Base-by-base conservation (phyloP, 2,797 vertebrate species). In the Xyrichtys novacula region DNA sequence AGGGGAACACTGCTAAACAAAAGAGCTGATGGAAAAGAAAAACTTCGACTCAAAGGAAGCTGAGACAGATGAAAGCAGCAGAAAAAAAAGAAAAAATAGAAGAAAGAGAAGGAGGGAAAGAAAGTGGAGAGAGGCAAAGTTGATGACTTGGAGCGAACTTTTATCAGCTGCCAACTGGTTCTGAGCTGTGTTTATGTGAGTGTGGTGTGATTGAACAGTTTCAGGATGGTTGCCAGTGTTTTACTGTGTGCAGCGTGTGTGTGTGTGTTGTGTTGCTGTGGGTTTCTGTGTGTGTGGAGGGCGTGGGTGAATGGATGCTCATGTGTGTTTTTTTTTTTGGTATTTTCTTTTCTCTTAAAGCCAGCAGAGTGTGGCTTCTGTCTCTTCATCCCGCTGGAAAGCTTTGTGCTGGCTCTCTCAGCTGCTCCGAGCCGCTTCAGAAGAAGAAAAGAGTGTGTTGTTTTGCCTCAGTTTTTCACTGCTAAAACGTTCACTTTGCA, bases 111-210 rank as follows among this genome's bases (percentile, higher is more conserved):
- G 22, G 36, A 28, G 28, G 0, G 42, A 23, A 31, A n/a, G 25
- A 63, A 36, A 39, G 72, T 39, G 14, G 70, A 42, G 19, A 5
- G 46, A 73, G 59, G 49, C 34, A 19, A 57, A 80, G 81, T 74
- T 74, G 84, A 74, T 60, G 82, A 81, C 67, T 76, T 55, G 67
- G 48, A 85, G 69, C 32, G 15, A 65, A 80, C 82, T 84, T 90
- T 89, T 71, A 89, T 90, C 85, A 71, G 64, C 76, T 86, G 87
- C 88, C 88, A 89, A 71, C 74, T 71, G 72, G 66, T 66, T 17
- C 56, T 65, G 78, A 43, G 82, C 67, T 71, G 53, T 72, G 69
- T 78, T 52, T 78, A 31, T 83, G 74, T 78, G 75, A 72, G 73
- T 68, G 66, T 49, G 73, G 52, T 22, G 63, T 40, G 76, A 78